Evolutionary conservation across 2,113 vertebrate genomes (phyloP).

Genomic region (Neopipo cinnamomea): DNA sequence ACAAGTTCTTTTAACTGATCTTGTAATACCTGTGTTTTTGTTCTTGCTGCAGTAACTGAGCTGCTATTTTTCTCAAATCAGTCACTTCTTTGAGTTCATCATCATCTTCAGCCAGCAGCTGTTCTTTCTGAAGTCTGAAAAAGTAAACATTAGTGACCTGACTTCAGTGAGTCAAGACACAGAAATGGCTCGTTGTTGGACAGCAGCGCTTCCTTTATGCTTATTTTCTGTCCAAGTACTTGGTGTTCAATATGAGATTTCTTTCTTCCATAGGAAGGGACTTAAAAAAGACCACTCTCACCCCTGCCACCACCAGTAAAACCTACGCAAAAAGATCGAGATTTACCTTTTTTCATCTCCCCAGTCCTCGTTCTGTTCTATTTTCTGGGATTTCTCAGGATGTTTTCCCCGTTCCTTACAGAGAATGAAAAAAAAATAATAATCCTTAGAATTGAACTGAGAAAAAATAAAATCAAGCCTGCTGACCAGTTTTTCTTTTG

Average conservation of each 20-base stretch:
- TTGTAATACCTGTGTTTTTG: conserved; percentile 88
- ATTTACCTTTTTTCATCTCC: conserved; percentile 86
- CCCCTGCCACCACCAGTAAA: not conserved
- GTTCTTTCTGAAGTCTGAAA: conserved; percentile 85
- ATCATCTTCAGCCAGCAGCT: conserved; percentile 83
- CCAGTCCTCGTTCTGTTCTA: conserved; percentile 83
- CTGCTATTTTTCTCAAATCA: conserved; percentile 94
- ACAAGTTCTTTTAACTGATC: not conserved
- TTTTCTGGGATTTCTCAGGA: conserved; percentile 85
- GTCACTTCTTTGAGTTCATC: conserved; percentile 93
- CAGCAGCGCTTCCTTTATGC: not conserved
- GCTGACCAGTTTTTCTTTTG: not conserved
- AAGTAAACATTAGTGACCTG: not conserved
- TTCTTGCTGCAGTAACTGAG: conserved; percentile 93
- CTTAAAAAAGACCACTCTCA: not conserved
- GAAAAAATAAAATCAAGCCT: not conserved
- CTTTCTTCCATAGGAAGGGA: not conserved
- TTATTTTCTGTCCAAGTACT: not conserved
- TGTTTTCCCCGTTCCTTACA: conserved; percentile 85
- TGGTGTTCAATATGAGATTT: not conserved
- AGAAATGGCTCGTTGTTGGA: not conserved
- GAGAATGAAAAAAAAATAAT: not conserved
- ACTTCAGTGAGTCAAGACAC: not conserved
- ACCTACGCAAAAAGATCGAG: not conserved
- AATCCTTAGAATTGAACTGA: not conserved